Base-by-base conservation (phyloP, 2,797 vertebrate species). In the Sebastes variabilis region DNA sequence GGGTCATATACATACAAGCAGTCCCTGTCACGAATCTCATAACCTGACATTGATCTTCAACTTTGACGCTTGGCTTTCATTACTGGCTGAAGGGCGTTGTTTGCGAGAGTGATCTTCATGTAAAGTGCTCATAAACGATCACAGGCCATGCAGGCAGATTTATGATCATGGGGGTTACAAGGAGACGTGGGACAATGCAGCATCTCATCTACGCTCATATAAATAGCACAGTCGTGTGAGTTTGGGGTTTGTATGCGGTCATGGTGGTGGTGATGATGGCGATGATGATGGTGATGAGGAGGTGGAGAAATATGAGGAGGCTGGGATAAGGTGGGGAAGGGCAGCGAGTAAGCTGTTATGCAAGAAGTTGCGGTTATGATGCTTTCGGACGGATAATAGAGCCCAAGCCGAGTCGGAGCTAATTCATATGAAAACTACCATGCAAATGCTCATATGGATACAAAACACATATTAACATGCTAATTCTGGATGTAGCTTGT, bases 81-180 rank as follows among this genome's bases (percentile, higher is more conserved):
- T 85, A 89, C 85, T 78, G 76, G 85, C 82, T 94, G 92, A 94
- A 94, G 93, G 94, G 89, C 92, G 75, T 88, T 93, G 92, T 93
- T 94, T 93, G 93, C 86, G 91, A 90, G 91, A 87, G 80, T 61
- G 88, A 94, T 93, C 89, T 90, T 93, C 89, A 92, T 93, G 91
- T 92, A 93, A 94, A 94, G 89, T 90, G 89, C 91, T 90, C 87
- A 91, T 94, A 92, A 94, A 94, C 54, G 88, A 88, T 90, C 91
- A 80, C 82, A 74, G 87, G 83, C 87, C 87, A 83, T 82, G 84
- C 79, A 65, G 89, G 82, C 85, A 93, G 91, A 94, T 94, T 94
- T 94, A 94, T 85, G 90, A 86, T 80, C 68, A 65, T 34, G 72
- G 78, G 64, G 80, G 87, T 84, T 89, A 88, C 87, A 94, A 92